Evolutionary conservation across 2,888 invertebrate genomes (phyloP).

Genomic region (Petrolisthes cinctipes): DNA sequence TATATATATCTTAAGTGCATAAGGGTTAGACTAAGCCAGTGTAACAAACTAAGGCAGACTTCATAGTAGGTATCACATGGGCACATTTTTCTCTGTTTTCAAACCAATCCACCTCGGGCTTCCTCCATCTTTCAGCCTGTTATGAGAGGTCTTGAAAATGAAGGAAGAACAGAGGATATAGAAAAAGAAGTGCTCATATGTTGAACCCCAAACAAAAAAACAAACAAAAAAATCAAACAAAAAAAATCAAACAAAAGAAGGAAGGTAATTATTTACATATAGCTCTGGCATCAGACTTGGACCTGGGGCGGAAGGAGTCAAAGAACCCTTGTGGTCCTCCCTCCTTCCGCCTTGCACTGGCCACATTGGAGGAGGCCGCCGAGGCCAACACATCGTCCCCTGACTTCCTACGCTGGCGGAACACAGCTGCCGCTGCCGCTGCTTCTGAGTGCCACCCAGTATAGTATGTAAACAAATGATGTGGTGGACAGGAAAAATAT

Average conservation of each 20-base stretch:
- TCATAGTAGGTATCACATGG: too few relatives aligned
- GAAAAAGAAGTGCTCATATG: too few relatives aligned
- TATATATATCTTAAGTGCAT: too few relatives aligned
- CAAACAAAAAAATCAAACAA: not conserved
- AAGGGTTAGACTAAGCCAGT: too few relatives aligned
- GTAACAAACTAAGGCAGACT: too few relatives aligned
- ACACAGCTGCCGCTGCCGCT: slow-evolving; percentile 43
- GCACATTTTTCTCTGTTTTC: too few relatives aligned
- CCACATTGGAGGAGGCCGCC: slow-evolving; percentile 26
- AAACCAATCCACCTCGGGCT: too few relatives aligned
- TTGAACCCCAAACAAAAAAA: not conserved
- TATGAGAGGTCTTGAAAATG: too few relatives aligned
- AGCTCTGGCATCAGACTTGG: slow-evolving; percentile 79
- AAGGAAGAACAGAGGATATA: too few relatives aligned
- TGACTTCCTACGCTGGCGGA: slow-evolving; percentile 69
- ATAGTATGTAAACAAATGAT: not conserved
- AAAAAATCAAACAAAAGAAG: not conserved
- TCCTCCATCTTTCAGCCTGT: too few relatives aligned
- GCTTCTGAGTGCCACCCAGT: not conserved
- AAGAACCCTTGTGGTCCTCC: slow-evolving; percentile 73
- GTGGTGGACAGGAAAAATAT: too few relatives aligned
- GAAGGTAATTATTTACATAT: slow-evolving; percentile 55
- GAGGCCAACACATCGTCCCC: slow-evolving; percentile 68
- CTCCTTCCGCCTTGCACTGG: slow-evolving; percentile 73
- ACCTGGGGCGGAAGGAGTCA: slow-evolving; percentile 83